Evolutionary conservation across 2,113 vertebrate genomes (phyloP).

Genomic region (Crotalus tigris): DNA sequence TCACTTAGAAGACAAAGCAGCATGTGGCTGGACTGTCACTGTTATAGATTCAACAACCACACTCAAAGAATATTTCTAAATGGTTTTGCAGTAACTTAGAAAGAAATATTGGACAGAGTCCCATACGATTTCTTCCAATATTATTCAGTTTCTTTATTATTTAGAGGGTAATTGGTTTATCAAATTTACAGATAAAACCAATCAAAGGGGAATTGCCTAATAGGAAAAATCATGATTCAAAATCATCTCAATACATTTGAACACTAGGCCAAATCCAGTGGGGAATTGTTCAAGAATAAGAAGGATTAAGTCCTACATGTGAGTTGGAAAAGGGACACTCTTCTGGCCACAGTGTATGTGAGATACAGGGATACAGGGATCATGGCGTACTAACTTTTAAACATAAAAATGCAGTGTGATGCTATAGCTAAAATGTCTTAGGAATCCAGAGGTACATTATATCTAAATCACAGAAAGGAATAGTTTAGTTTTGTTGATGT

Average conservation of each 20-base stretch:
- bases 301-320: background rate
- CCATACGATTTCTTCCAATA: background rate
- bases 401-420: background rate
- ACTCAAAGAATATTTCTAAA: background rate
- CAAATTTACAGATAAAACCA: background rate
- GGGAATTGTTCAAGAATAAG: background rate
- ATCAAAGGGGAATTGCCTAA: background rate
- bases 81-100: background rate
- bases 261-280: background rate
- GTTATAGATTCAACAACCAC: background rate
- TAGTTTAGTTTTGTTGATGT: background rate
- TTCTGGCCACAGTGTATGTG: background rate
- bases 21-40: background rate
- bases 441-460: background rate
- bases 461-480: background rate
- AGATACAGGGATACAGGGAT: background rate
- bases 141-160: background rate
- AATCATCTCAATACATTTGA: background rate
- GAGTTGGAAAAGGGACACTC: background rate
- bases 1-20: background rate
- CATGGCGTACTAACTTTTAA: background rate
- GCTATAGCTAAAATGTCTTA: background rate
- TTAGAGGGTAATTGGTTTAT: background rate
- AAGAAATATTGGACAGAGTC: background rate
- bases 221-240: background rate